A percentile compares a stretch with the other conserved stretches of the same genome.
Conservation (phyloP, 2,888 invertebrate species). For the Aquatica leii region DNA sequence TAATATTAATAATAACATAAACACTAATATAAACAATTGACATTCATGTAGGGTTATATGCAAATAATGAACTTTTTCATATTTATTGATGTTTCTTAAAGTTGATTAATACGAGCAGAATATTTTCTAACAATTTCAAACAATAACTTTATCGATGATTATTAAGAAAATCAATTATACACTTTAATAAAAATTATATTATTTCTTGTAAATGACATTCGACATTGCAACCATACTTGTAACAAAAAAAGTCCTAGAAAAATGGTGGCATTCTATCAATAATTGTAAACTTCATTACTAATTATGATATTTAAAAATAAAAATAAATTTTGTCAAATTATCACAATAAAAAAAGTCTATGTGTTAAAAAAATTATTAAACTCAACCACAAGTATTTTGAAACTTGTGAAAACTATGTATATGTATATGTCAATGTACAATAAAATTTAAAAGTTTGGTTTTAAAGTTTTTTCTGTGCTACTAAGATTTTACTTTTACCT, state of each 20-base stretch:
- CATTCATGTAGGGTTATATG: conserved; percentile 35
- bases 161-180: conserved; percentile 13
- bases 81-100: background rate
- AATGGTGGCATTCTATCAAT: conserved; percentile 2
- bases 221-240: conserved; percentile 2
- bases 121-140: conserved; percentile 1
- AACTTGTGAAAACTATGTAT: too few species aligned
- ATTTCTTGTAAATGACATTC: conserved; percentile 6
- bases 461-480: too few species aligned
- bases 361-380: too few species aligned
- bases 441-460: too few species aligned
- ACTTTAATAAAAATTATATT: conserved; percentile 14
- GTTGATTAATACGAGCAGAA: background rate
- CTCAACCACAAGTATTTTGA: too few species aligned
- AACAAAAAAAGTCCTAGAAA: background rate
- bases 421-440: too few species aligned
- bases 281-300: too few species aligned
- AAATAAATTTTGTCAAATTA: too few species aligned
- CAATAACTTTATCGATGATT: conserved; percentile 8
- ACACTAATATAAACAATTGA: conserved; percentile 36
- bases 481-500: too few species aligned
- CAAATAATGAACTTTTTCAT: background rate
- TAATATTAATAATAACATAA: conserved; percentile 21
- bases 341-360: too few species aligned
- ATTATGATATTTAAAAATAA: too few species aligned